Evolutionary conservation across 2,888 invertebrate species (phyloP).

Genomic region (Eremobia ochroleuca): DNA sequence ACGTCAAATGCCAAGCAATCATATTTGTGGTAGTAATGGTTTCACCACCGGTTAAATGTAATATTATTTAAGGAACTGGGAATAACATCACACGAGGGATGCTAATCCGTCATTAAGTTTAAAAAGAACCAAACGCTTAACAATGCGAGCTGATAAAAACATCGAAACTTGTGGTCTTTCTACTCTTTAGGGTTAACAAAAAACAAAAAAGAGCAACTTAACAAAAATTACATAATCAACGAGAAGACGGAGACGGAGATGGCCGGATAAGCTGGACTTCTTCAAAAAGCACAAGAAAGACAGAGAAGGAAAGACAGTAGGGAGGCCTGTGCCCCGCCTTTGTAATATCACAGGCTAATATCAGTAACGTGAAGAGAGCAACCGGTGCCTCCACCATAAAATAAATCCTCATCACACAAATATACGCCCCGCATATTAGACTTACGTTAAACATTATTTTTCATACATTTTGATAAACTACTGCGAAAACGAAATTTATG

Average conservation of each 20-base stretch:
- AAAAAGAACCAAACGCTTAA: neutral
- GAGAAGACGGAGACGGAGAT: neutral
- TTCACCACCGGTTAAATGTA: neutral
- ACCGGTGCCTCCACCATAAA: neutral
- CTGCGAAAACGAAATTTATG: constrained; percentile 50
- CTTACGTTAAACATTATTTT: constrained; percentile 28
- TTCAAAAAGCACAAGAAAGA: no score
- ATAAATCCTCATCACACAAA: neutral
- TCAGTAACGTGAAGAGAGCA: neutral
- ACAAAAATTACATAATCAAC: neutral
- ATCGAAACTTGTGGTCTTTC: neutral
- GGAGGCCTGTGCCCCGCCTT: neutral
- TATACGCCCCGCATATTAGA: constrained; percentile 23
- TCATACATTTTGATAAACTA: constrained; percentile 47
- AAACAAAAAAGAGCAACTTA: neutral
- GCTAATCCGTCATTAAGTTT: neutral
- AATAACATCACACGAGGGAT: neutral
- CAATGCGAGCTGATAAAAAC: neutral
- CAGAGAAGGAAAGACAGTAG: neutral
- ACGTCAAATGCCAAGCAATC: neutral
- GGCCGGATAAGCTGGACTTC: neutral
- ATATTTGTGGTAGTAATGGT: neutral
- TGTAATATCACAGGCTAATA: neutral
- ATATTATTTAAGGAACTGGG: neutral
- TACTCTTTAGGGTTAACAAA: no score